Evolutionary conservation across 2,888 invertebrate species (phyloP), one percentile per base, ranked within the genome.

Genomic region (Diarsia brunnea): DNA sequence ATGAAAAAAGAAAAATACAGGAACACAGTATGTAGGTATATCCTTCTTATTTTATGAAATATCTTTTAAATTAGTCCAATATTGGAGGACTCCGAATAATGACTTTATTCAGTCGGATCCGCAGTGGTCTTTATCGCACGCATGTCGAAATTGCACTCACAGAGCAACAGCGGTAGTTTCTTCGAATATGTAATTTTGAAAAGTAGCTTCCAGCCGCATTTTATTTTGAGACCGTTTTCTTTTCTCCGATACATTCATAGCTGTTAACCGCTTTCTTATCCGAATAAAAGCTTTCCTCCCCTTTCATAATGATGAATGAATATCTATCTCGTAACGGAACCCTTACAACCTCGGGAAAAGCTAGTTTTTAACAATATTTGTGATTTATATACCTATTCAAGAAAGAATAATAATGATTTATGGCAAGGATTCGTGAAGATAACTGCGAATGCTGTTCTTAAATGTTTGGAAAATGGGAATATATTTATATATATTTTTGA

Each of bases 361-460:
- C 58, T 19, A 75, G 60, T 81, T 69, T 81, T 47, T 72, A 69
- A 65, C 24, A 83, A 68, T 27, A 58, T 58, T 65, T 16, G 31
- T 68, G 73, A 73, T 80, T 65, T 81, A 81, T 76, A 27, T 1
- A 31, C 31, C 55, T 51, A 47, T 64, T 69, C 16, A 4, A 38
- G 1, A n/a, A 65, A 65, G 43, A 73, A 68, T 67, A 64, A 47
- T 31, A 64, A 55, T 83, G 84, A 83, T 83, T 73, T 81, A 83
- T n/a, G 69, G 73, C 49, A n/a, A n/a, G 63, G 63, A n/a, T 63
- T n/a, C n/a, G 14, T n/a, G 14, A 55, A 67, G 71, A 69, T 84
- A 72, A 78, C 78, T 61, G 51, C 47, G 45, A 45, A 45, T n/a
- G 49, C 49, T 65, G 71, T 14, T 80, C 38, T 24, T 64, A 73